Base-by-base conservation (phyloP, 2,888 invertebrate genomes). In the Acrobasis suavella region DNA sequence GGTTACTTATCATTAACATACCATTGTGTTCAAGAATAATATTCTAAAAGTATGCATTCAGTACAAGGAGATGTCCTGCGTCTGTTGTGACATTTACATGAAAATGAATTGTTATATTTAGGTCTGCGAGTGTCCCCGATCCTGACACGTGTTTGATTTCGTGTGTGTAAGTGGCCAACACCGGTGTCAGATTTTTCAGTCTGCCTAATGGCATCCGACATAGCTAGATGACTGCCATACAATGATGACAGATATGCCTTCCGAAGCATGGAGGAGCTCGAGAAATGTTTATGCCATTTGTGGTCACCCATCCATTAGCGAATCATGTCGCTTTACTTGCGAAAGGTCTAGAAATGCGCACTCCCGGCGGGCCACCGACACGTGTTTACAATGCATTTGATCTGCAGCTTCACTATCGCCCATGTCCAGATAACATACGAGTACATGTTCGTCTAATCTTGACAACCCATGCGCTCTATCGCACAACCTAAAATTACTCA, bases 311-410 rank as follows among this genome's bases (percentile, higher is more conserved):
- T n/a, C n/a, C n/a, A n/a, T n/a, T n/a, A n/a, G n/a, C n/a, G n/a
- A n/a, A n/a, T n/a, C n/a, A n/a, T n/a, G n/a, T n/a, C n/a, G n/a
- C n/a, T n/a, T n/a, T n/a, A n/a, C n/a, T n/a, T n/a, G n/a, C n/a
- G n/a, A n/a, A n/a, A n/a, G n/a, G n/a, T n/a, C n/a, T n/a, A n/a
- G n/a, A n/a, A n/a, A n/a, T n/a, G n/a, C n/a, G n/a, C n/a, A n/a
- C n/a, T n/a, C n/a, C n/a, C n/a, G n/a, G n/a, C n/a, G n/a, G n/a
- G n/a, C n/a, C n/a, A n/a, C 12, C 14, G 52, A 46, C 54, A 62
- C 54, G 52, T 62, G 61, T 62, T 62, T 64, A 60, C 64, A 39
- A 14, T 64, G 60, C 64, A 58, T 66, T 64, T 16, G 54, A 62
- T 62, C 58, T 64, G 62, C 60, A 64, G 37, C 50, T 61, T 49